Evolutionary conservation across 1,140 invertebrate species (phyloP).

Genomic region (Cecropterus lyciades): DNA sequence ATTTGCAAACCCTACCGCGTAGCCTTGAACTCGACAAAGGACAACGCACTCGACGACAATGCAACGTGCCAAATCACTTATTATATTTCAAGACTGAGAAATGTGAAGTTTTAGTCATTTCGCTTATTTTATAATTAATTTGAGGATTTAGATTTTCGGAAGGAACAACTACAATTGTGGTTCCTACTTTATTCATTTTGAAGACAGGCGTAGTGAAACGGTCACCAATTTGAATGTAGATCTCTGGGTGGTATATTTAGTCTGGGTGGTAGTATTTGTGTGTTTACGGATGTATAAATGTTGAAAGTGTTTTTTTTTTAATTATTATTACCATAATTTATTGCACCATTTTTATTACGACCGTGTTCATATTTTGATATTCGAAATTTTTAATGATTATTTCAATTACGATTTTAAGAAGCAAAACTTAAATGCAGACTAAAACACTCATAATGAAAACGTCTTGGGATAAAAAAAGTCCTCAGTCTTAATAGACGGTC

Average conservation of each 20-base stretch:
- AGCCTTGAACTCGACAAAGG: conserved; percentile 37
- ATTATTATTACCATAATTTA: too few species aligned
- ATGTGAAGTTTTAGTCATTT: conserved; percentile 12
- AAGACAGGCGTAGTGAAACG: too few species aligned
- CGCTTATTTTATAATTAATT: neutral
- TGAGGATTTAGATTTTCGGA: too few species aligned
- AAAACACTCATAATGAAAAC: conserved; percentile 4
- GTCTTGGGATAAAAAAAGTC: neutral
- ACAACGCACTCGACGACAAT: conserved; percentile 39
- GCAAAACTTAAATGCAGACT: neutral
- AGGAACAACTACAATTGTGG: too few species aligned
- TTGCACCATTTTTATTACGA: neutral
- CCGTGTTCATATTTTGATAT: neutral
- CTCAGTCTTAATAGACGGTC: neutral
- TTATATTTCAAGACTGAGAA: conserved; percentile 11
- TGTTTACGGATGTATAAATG: too few species aligned
- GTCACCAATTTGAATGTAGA: too few species aligned
- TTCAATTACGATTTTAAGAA: neutral
- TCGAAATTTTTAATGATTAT: neutral
- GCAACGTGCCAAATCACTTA: conserved; percentile 37
- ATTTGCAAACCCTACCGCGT: conserved; percentile 2
- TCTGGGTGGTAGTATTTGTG: too few species aligned
- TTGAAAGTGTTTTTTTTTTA: too few species aligned
- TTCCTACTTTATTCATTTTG: too few species aligned
- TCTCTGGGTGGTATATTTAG: too few species aligned